Base-by-base conservation (phyloP, 2,797 vertebrate species). In the Sternotherus odoratus region DNA sequence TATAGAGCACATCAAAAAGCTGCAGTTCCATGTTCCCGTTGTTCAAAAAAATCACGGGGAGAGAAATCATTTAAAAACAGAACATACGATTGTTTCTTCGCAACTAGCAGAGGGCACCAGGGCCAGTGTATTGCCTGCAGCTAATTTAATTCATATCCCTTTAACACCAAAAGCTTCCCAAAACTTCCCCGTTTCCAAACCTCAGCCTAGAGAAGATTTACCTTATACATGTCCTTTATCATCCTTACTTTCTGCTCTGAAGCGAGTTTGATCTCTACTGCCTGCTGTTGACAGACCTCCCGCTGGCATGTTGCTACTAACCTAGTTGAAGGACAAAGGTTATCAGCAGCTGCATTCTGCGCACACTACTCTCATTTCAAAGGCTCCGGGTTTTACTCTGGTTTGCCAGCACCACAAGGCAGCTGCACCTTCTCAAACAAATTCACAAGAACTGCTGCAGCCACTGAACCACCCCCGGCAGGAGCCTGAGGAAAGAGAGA, bases 271-370 rank as follows among this genome's bases (percentile, higher is more conserved):
- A 43, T 83, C 88, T 16, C 60, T 33, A 3, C 48, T 1, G 1
- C 82, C 16, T 54, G n/a, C 39, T 85, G 19, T 46, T 54, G 43
- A 0, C 4, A 49, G 56, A 60, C 60, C 17, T 39, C 17, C 46
- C 0, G 5, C 72, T 36, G 53, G 43, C 2, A 79, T 87, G 83
- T 85, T 57, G 78, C 87, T 56, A 23, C n/a, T 1, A 15, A 39
- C 1, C 24, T 66, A 5, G 89, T 95, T 95, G 96, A 93, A 5
- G 11, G 56, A 85, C 89, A 90, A 86, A 89, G 79, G 89, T 92
- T 86, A 91, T 74, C 84, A 30, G 30, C 57, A 4, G 0, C 77
- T 75, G 78, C 7, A 2, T 5, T 15, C 66, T 0, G 0, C 10
- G 63, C 63, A 13, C 5, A 0, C 36, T n/a, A 12, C 10, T 23